These are phyloP conservation scores for Engraulis encrasicolus DNA, from an alignment of 2,113 vertebrate genomes.

Conservation along the genomic window DNA sequence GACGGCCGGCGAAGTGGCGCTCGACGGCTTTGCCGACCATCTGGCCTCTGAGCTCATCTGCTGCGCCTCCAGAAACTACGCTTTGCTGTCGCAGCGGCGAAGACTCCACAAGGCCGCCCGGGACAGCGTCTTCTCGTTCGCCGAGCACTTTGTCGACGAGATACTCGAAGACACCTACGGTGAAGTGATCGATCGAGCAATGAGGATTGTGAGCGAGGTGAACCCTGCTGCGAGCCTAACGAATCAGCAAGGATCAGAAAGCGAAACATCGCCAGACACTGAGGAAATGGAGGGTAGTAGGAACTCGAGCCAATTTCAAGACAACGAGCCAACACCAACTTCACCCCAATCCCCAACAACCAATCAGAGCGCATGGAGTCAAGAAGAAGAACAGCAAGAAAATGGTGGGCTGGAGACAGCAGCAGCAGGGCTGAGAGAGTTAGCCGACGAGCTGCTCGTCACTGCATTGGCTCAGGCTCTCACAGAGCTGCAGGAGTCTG, in stretches of 20 bases:
- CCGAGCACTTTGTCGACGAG: constrained; percentile 53
- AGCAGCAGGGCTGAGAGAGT: constrained; percentile 34
- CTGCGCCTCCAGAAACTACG: constrained; percentile 32
- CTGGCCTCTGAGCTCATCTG: constrained; percentile 60
- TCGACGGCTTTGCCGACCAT: constrained; percentile 58
- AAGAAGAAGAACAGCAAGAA: neutral
- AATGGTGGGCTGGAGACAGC: too few relatives aligned
- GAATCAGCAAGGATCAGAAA: neutral
- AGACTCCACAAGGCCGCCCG: neutral
- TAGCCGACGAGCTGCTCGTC: constrained; percentile 45
- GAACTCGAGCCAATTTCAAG: neutral
- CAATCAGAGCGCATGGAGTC: neutral
- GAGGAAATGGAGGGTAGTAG: neutral
- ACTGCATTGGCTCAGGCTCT: constrained; percentile 39
- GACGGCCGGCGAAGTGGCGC: neutral
- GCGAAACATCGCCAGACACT: neutral
- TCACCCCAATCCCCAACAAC: neutral
- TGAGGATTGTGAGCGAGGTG: neutral
- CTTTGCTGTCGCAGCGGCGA: neutral
- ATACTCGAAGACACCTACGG: constrained; percentile 61
- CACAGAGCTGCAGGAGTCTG: constrained; percentile 27
- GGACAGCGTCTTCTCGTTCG: constrained; percentile 49
- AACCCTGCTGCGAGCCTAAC: neutral
- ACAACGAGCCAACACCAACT: constrained; percentile 18
- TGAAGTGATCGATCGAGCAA: constrained; percentile 43